phyloP scores from a whole-genome alignment of 2,888 invertebrate genomes.

The Ectemnius lituratus region DNA sequence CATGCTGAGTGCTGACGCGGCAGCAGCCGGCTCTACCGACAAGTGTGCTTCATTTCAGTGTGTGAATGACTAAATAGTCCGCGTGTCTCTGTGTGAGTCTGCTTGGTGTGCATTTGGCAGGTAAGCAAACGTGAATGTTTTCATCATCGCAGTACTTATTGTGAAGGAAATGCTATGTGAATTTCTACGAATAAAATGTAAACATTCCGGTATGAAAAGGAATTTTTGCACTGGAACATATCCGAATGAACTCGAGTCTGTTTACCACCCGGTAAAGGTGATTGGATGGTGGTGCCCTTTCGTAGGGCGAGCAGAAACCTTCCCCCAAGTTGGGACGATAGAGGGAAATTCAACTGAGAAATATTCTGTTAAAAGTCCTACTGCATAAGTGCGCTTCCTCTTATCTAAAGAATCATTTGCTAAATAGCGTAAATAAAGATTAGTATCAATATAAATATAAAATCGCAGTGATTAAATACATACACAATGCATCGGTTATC shows the following conservation, averaged over 20 bases:
- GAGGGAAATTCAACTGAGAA: too few species aligned
- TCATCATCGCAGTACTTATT: neutral
- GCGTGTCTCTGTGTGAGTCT: slow-evolving; percentile 4
- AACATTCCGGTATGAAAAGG: neutral
- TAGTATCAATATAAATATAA: too few species aligned
- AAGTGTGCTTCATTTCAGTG: neutral
- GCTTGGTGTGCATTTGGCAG: neutral
- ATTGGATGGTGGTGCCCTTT: slow-evolving; percentile 34
- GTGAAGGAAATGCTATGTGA: neutral
- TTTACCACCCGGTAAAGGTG: neutral
- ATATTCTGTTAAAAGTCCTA: too few species aligned
- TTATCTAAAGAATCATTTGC: too few species aligned
- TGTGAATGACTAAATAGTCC: neutral
- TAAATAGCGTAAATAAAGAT: too few species aligned
- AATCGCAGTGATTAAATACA: too few species aligned
- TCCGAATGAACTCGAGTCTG: neutral
- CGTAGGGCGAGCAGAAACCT: slow-evolving; percentile 17
- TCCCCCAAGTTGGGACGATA: too few species aligned
- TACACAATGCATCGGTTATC: too few species aligned
- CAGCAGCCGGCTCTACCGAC: slow-evolving; percentile 33
- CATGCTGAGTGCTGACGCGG: slow-evolving; percentile 35
- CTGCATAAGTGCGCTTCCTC: too few species aligned
- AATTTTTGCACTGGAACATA: neutral
- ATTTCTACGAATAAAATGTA: neutral
- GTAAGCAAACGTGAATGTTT: neutral